phyloP scores from a whole-genome alignment of 2,797 vertebrate genomes.

The Loriculus beryllinus region DNA sequence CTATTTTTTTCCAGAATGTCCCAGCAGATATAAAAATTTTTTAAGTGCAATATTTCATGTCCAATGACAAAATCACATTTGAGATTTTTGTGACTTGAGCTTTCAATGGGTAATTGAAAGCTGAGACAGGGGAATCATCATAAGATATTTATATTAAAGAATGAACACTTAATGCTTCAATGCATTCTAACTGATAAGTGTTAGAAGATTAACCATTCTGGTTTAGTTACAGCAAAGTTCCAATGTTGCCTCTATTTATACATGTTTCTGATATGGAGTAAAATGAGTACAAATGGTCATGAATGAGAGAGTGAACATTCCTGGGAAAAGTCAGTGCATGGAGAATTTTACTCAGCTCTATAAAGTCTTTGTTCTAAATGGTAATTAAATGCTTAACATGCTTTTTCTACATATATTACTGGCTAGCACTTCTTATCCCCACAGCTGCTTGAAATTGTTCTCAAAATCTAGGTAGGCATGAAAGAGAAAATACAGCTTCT shows the following conservation, averaged over 20 bases:
- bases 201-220: background rate
- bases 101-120: background rate
- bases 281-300: background rate
- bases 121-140: background rate
- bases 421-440: background rate
- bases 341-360: background rate
- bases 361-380: slow-evolving; percentile 5
- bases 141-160: background rate
- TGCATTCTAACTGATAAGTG: background rate
- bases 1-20: background rate
- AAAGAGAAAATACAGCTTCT: slow-evolving; percentile 25
- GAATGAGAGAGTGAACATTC: slow-evolving; percentile 12
- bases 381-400: slow-evolving; percentile 39
- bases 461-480: slow-evolving; percentile 45
- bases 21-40: background rate
- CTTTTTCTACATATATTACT: background rate
- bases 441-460: background rate
- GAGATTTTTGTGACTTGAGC: background rate
- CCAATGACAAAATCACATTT: background rate
- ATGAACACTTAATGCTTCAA: background rate
- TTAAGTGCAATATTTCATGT: background rate
- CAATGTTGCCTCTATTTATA: background rate
- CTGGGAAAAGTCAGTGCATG: background rate
- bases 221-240: background rate
- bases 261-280: background rate